Percentiles rank a stretch among this genome's conserved stretches.
These are phyloP conservation scores for Glaucomys volans DNA, from an alignment of 2,113 vertebrate genomes.

Conservation along the genomic window DNA sequence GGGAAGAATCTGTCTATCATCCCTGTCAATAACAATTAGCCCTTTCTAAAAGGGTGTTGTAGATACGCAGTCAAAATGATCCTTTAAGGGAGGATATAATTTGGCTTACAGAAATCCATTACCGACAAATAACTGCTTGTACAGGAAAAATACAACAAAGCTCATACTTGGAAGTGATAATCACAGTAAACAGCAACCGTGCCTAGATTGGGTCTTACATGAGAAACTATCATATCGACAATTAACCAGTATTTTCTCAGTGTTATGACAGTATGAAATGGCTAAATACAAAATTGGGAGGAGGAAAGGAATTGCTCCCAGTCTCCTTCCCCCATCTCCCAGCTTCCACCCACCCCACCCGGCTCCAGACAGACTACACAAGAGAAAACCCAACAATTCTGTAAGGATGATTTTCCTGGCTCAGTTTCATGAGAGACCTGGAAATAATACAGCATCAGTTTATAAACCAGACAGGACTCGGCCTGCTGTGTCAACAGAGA, in stretches of 20 bases:
- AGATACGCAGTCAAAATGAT: slow-evolving; percentile 68
- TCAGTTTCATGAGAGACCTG: slow-evolving; percentile 70
- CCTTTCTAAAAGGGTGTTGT: slow-evolving; percentile 66
- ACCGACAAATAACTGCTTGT: slow-evolving; percentile 69
- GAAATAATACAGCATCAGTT: slow-evolving; percentile 77
- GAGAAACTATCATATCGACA: slow-evolving; percentile 60
- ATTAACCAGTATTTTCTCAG: slow-evolving; percentile 70
- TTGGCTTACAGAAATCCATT: slow-evolving; percentile 76
- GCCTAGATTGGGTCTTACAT: not conserved
- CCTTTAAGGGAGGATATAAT: slow-evolving; percentile 72
- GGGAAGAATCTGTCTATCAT: slow-evolving; percentile 37
- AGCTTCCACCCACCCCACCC: not conserved
- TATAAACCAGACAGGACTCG: slow-evolving; percentile 70
- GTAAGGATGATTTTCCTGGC: slow-evolving; percentile 45
- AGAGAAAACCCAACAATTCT: slow-evolving; percentile 24
- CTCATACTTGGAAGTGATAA: slow-evolving; percentile 55
- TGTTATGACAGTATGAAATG: slow-evolving; percentile 62
- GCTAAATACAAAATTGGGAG: slow-evolving; percentile 50
- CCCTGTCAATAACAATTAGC: slow-evolving; percentile 78
- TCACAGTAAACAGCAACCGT: not conserved
- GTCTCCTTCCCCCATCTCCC: not conserved
- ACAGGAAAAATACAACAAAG: slow-evolving; percentile 63
- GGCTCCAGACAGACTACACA: not conserved
- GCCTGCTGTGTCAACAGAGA: slow-evolving; percentile 68
- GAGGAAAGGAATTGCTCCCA: slow-evolving; percentile 7